phyloP scores from a whole-genome alignment of 2,797 vertebrate species.

The Dallia pectoralis region DNA sequence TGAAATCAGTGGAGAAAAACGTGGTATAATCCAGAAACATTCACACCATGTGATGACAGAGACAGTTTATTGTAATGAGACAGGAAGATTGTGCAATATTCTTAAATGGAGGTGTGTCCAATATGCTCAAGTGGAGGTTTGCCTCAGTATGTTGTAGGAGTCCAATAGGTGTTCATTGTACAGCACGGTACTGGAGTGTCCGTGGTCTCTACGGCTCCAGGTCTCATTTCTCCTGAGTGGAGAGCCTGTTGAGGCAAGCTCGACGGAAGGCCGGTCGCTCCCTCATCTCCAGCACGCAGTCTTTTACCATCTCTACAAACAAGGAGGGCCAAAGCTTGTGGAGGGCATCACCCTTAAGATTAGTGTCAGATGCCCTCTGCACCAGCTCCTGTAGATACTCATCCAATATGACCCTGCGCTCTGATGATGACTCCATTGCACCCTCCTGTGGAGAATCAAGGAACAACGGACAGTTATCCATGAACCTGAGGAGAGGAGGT shows the following conservation, averaged over 20 bases:
- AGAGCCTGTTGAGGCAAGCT: slow-evolving; percentile 80
- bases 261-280: slow-evolving; percentile 83
- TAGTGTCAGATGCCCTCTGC: slow-evolving; percentile 85
- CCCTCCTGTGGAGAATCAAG: slow-evolving; percentile 61
- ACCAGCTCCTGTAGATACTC: slow-evolving; percentile 84
- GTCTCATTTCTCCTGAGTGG: slow-evolving; percentile 54
- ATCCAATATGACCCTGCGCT: slow-evolving; percentile 68
- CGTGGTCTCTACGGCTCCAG: slow-evolving; percentile 12
- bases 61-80: slow-evolving; percentile 8
- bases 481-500: not conserved
- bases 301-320: slow-evolving; percentile 94
- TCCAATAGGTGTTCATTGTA: not conserved
- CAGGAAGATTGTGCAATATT: slow-evolving; percentile 6
- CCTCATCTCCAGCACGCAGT: slow-evolving; percentile 89
- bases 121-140: not conserved
- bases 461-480: not conserved
- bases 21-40: slow-evolving; percentile 45
- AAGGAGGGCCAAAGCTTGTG: slow-evolving; percentile 95
- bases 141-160: not conserved
- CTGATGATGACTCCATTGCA: slow-evolving; percentile 57
- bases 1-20: not conserved
- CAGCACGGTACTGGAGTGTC: slow-evolving; percentile 20
- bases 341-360: slow-evolving; percentile 86
- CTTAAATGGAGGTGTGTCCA: not conserved
- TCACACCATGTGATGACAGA: slow-evolving; percentile 33